A percentile compares a stretch with the other conserved stretches of the same genome.
Evolutionary conservation across 35 echinoderm and acorn worm genomes (phyloP).

Genomic region (Eucidaris tribuloides): DNA sequence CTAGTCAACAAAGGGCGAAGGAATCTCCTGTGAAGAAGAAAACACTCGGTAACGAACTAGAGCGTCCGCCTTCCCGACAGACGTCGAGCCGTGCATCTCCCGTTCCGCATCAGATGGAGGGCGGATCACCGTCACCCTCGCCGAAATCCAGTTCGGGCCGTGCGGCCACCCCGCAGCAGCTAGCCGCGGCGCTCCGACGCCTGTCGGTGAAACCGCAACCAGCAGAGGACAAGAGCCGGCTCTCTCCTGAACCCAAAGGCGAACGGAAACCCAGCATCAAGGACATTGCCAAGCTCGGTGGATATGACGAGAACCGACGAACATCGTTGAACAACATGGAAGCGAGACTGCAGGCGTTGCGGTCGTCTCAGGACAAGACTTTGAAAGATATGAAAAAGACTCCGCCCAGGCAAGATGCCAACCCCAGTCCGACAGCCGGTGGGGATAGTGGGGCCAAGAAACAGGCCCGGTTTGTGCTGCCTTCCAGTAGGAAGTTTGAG

Average conservation of each 20-base stretch:
- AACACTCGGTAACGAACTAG: too few relatives aligned
- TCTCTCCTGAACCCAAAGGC: background rate
- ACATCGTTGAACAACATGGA: conserved; percentile 72
- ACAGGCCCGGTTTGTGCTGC: conserved; percentile 78
- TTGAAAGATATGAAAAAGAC: conserved; percentile 64
- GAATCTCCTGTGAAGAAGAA: too few relatives aligned
- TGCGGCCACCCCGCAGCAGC: conserved; percentile 67
- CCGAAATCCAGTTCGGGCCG: background rate
- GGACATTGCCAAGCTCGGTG: background rate
- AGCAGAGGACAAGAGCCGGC: background rate
- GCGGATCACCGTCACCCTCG: background rate
- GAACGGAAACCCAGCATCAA: background rate
- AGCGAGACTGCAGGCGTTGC: conserved; percentile 59
- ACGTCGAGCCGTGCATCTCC: background rate
- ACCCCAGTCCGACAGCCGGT: background rate
- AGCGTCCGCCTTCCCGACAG: background rate
- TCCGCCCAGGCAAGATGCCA: conserved; percentile 24
- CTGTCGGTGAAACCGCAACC: conserved; percentile 43
- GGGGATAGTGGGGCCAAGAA: conserved; percentile 48
- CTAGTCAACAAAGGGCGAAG: too few relatives aligned
- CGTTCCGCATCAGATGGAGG: background rate
- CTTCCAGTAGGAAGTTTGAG: conserved; percentile 91
- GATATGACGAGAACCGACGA: conserved; percentile 45
- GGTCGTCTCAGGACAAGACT: conserved; percentile 50
- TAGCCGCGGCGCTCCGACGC: conserved; percentile 68